phyloP scores from a whole-genome alignment of 2,113 vertebrate species.

The Oncorhynchus mykiss region DNA sequence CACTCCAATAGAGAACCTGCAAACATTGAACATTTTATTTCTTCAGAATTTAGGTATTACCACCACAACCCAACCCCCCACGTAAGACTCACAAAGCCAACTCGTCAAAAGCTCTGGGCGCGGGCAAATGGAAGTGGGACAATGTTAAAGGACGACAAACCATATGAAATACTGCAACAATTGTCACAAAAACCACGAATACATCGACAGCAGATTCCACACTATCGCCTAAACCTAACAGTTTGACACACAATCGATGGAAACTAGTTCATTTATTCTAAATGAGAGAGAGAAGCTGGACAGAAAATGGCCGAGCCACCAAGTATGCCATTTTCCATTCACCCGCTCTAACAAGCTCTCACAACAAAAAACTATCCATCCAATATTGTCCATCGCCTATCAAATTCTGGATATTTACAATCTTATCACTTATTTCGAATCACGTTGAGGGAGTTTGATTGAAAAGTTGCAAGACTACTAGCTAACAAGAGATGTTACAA shows the following conservation, averaged over 20 bases:
- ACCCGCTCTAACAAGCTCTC: background rate
- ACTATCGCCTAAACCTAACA: background rate
- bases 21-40: background rate
- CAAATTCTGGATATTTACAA: no score
- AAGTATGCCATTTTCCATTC: slow-evolving; percentile 13
- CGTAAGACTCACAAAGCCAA: slow-evolving; percentile 62
- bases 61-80: slow-evolving; percentile 69
- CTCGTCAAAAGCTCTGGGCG: slow-evolving; percentile 42
- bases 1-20: slow-evolving; percentile 52
- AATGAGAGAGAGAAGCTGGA: slow-evolving; percentile 6
- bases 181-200: background rate
- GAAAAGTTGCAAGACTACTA: background rate
- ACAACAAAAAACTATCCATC: no score
- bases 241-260: background rate
- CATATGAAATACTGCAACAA: background rate
- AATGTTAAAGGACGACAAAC: slow-evolving; percentile 33
- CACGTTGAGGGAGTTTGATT: no score
- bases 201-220: background rate
- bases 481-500: background rate
- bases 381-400: no score
- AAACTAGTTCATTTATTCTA: background rate
- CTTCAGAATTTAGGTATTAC: slow-evolving; percentile 14
- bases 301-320: slow-evolving; percentile 68
- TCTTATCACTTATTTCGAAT: no score
- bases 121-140: slow-evolving; percentile 59